These are phyloP conservation scores for Orchesella flavescens DNA, from an alignment of 2,888 invertebrate species.

Conservation along the genomic window DNA sequence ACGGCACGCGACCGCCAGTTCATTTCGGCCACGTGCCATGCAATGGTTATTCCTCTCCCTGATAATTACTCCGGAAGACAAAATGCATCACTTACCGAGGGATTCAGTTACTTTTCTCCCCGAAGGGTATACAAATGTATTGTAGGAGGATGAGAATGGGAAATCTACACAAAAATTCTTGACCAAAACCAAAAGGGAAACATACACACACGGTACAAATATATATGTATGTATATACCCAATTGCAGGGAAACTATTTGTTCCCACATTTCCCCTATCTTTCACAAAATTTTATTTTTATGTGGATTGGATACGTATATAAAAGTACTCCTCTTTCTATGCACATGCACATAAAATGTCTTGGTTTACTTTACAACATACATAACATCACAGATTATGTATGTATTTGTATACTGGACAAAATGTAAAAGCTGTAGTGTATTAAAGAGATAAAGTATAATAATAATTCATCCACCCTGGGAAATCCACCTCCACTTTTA, in stretches of 20 bases:
- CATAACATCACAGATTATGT: background rate
- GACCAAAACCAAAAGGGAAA: slow-evolving; percentile 19
- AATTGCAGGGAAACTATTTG: slow-evolving; percentile 29
- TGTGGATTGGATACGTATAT: background rate
- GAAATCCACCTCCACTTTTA: slow-evolving; percentile 63
- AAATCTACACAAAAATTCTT: slow-evolving; percentile 35
- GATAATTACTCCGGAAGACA: slow-evolving; percentile 69
- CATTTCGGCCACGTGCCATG: slow-evolving; percentile 69
- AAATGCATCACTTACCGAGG: slow-evolving; percentile 59
- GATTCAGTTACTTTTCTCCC: slow-evolving; percentile 48
- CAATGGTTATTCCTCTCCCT: slow-evolving; percentile 67
- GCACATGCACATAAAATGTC: background rate
- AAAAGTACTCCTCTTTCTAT: background rate
- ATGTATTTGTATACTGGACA: background rate
- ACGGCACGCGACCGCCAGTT: slow-evolving; percentile 70
- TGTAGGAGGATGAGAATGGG: background rate
- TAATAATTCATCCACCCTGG: slow-evolving; percentile 55
- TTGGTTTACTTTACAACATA: background rate
- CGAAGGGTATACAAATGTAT: slow-evolving; percentile 22
- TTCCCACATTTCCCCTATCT: slow-evolving; percentile 52
- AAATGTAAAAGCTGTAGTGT: background rate
- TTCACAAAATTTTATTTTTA: slow-evolving; percentile 1
- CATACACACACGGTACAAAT: too few species aligned
- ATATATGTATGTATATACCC: background rate
- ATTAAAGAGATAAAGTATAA: slow-evolving; percentile 38